Conservation (phyloP, 2,113 vertebrate species). For the Uropsilus gracilis region DNA sequence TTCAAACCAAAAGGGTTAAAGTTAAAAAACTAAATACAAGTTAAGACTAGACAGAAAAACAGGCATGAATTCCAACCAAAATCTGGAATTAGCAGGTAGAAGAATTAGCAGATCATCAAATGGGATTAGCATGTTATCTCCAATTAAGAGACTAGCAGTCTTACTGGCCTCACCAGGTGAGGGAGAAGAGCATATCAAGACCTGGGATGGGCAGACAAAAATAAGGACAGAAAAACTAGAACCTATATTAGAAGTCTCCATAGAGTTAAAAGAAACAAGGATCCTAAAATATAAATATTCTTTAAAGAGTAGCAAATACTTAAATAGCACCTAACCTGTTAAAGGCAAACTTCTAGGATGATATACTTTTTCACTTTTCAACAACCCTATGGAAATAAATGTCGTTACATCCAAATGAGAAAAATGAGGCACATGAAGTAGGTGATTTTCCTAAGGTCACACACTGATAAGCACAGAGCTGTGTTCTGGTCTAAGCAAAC, state of each 20-base stretch:
- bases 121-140: not conserved
- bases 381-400: not conserved
- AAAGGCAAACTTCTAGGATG: not conserved
- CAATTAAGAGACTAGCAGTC: not conserved
- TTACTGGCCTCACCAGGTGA: not conserved
- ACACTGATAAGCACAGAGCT: not conserved
- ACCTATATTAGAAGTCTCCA: not conserved
- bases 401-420: not conserved
- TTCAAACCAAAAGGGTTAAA: not conserved
- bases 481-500: not conserved
- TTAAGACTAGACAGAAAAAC: not conserved
- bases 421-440: not conserved
- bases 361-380: not conserved
- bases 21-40: slow-evolving; percentile 1
- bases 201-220: not conserved
- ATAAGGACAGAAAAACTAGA: not conserved
- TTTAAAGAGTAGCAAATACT: not conserved
- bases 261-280: not conserved
- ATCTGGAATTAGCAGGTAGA: not conserved
- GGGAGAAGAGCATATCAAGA: not conserved
- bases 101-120: not conserved
- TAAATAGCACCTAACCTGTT: not conserved
- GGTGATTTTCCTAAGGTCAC: not conserved
- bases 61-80: not conserved
- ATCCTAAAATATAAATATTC: not conserved